Percentiles rank a stretch among this genome's conserved stretches.
Conservation (phyloP, 2,113 vertebrate genomes). For the Promerops cafer region DNA sequence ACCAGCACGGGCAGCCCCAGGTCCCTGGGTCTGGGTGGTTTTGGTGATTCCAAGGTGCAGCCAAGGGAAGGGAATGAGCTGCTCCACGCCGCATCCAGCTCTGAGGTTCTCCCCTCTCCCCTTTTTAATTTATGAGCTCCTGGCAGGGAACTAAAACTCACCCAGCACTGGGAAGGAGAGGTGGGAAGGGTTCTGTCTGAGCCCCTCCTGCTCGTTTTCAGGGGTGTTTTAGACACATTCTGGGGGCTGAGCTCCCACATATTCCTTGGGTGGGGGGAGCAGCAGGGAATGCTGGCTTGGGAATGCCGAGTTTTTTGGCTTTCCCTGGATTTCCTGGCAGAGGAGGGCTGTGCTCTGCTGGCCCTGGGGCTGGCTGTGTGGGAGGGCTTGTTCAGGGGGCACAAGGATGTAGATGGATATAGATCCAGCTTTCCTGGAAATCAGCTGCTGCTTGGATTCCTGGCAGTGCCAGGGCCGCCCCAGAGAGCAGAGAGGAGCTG, state of each 20-base stretch:
- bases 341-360: neutral
- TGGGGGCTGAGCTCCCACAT: neutral
- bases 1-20: neutral
- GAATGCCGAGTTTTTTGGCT: fast-evolving
- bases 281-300: neutral
- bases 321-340: neutral
- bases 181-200: neutral
- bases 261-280: neutral
- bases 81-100: fast-evolving
- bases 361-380: neutral
- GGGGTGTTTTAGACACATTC: neutral
- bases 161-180: neutral
- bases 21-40: fast-evolving
- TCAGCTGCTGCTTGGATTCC: neutral
- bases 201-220: neutral
- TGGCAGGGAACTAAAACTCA: neutral
- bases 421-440: neutral
- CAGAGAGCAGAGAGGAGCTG: neutral
- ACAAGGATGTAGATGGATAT: neutral
- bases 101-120: neutral
- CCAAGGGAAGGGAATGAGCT: fast-evolving
- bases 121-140: neutral
- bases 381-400: neutral
- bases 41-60: neutral
- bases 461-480: neutral